Conservation (phyloP, 1,140 invertebrate species). For the Sitobion miscanthi region DNA sequence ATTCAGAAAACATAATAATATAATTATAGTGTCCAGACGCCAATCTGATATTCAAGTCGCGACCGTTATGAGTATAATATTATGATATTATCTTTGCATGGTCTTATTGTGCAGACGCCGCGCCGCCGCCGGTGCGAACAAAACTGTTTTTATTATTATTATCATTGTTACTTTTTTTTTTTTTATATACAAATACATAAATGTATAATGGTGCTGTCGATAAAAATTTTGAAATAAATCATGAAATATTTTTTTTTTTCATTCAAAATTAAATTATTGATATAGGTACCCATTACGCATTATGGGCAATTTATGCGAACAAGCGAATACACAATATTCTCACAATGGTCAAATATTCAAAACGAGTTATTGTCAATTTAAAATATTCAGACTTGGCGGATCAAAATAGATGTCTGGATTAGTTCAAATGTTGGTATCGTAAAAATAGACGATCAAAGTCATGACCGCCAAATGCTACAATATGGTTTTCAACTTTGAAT, state of each 20-base stretch:
- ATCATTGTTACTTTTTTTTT: neutral
- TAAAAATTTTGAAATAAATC: neutral
- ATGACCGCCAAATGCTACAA: neutral
- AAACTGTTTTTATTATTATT: neutral
- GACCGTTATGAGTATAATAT: neutral
- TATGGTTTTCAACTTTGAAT: neutral
- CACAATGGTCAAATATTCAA: neutral
- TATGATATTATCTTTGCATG: neutral
- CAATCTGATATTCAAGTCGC: neutral
- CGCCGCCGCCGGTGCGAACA: neutral
- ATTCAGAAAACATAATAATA: neutral
- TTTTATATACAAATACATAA: neutral
- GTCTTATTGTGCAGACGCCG: neutral
- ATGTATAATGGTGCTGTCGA: neutral
- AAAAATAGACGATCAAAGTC: neutral
- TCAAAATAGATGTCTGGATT: neutral
- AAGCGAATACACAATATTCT: neutral
- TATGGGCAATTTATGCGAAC: neutral
- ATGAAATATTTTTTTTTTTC: neutral
- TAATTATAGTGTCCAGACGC: neutral
- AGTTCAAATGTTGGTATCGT: neutral
- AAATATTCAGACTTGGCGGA: neutral
- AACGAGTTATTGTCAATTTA: neutral
- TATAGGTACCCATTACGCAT: neutral
- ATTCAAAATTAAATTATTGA: neutral